Conservation (phyloP, 2,797 vertebrate species). For the Falco columbarius region DNA sequence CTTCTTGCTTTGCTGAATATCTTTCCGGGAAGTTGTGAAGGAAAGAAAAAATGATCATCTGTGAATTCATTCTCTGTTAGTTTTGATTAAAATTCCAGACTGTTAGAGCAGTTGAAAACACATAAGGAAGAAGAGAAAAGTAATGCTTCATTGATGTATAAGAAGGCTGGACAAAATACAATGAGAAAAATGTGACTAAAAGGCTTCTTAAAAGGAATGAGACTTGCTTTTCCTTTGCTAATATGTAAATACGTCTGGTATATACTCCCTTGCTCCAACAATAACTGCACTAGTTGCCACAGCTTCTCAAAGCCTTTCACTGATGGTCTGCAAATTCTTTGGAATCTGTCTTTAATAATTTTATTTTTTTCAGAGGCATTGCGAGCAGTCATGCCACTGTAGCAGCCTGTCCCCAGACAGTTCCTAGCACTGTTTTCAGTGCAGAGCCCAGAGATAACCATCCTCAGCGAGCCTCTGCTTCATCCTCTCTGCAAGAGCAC, state of each 20-base stretch:
- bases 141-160: background rate
- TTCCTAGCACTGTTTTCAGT: background rate
- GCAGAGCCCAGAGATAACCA: background rate
- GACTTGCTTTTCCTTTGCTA: background rate
- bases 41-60: background rate
- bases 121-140: background rate
- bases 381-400: background rate
- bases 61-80: background rate
- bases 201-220: background rate
- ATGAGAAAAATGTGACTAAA: background rate
- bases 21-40: background rate
- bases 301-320: background rate
- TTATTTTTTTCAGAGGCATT: background rate
- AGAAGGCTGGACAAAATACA: background rate
- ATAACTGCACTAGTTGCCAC: background rate
- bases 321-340: background rate
- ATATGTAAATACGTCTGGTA: background rate
- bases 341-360: background rate
- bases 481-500: background rate
- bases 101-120: background rate
- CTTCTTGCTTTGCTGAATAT: background rate
- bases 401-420: background rate
- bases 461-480: background rate
- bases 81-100: background rate
- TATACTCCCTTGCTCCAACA: background rate